Evolutionary conservation across 2,113 vertebrate species (phyloP).

Genomic region (Anoplopoma fimbria): DNA sequence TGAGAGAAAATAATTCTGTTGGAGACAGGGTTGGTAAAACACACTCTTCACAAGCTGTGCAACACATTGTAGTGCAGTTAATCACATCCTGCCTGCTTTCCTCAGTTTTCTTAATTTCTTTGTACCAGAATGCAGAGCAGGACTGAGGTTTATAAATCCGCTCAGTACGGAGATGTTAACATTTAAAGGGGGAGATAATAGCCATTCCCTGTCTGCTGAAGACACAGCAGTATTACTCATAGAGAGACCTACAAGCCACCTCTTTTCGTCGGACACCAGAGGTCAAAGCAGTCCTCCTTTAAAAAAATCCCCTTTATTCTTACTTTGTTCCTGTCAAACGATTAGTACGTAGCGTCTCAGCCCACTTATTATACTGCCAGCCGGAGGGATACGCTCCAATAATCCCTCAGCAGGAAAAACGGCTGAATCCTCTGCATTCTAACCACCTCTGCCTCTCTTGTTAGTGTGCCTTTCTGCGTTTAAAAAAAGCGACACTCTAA

Average conservation of each 20-base stretch:
- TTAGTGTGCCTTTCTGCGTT: conserved; percentile 47
- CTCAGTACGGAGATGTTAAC: conserved; percentile 38
- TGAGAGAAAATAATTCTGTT: too few relatives aligned
- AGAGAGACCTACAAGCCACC: conserved; percentile 37
- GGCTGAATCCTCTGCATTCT: conserved; percentile 61
- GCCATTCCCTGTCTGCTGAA: conserved; percentile 48
- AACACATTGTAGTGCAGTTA: neutral
- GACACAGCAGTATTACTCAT: conserved; percentile 44
- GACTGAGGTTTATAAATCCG: conserved; percentile 23
- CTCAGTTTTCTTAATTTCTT: neutral
- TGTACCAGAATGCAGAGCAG: too few relatives aligned
- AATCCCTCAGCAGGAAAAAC: conserved; percentile 67
- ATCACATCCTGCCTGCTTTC: neutral
- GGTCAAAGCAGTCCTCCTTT: conserved; percentile 52
- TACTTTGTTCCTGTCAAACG: conserved; percentile 64
- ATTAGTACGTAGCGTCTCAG: conserved; percentile 75
- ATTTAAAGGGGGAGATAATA: conserved; percentile 41
- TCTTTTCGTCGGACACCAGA: conserved; percentile 55
- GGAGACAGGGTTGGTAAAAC: neutral
- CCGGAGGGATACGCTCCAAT: conserved; percentile 74
- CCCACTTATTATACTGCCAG: conserved; percentile 69
- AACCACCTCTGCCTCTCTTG: conserved; percentile 65
- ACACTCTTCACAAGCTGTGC: neutral
- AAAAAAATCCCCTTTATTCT: conserved; percentile 35
- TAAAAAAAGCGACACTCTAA: conserved; percentile 53